Evolutionary conservation across 2,797 vertebrate genomes (phyloP).

Genomic region (Tokudaia tokunoshimensis): DNA sequence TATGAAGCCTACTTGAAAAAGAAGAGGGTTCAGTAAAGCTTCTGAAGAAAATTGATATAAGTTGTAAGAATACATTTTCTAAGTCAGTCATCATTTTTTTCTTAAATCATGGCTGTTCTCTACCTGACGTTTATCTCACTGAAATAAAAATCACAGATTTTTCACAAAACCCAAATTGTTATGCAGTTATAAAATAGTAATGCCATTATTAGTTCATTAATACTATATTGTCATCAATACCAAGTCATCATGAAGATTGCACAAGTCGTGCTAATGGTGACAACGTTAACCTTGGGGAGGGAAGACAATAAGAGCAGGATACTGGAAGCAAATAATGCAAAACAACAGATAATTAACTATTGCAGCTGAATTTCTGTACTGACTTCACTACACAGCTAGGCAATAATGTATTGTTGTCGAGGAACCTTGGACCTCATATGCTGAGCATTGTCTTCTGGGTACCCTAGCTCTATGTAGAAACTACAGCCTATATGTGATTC

Average conservation of each 20-base stretch:
- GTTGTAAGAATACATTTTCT: not conserved
- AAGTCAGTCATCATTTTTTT: not conserved
- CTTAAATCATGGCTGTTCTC: not conserved
- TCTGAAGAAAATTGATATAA: not conserved
- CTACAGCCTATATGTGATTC: not conserved
- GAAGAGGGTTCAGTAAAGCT: not conserved
- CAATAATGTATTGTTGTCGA: too few species aligned
- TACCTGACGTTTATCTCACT: conserved; percentile 13
- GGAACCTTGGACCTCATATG: not conserved
- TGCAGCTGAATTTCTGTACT: not conserved
- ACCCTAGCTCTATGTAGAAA: not conserved
- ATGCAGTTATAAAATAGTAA: not conserved
- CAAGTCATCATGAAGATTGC: not conserved
- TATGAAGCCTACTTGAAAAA: not conserved
- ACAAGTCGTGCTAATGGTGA: not conserved
- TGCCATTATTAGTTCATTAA: not conserved
- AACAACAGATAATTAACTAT: not conserved
- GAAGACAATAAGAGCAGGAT: not conserved
- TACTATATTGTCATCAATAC: not conserved
- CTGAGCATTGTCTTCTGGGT: not conserved
- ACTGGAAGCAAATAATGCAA: not conserved
- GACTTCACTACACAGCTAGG: not conserved
- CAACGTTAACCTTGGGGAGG: not conserved
- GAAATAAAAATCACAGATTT: not conserved
- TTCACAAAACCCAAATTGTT: not conserved